Evolutionary conservation across 2,888 invertebrate species (phyloP), one percentile per base, ranked within the genome.

Genomic region (Meloe dianella): DNA sequence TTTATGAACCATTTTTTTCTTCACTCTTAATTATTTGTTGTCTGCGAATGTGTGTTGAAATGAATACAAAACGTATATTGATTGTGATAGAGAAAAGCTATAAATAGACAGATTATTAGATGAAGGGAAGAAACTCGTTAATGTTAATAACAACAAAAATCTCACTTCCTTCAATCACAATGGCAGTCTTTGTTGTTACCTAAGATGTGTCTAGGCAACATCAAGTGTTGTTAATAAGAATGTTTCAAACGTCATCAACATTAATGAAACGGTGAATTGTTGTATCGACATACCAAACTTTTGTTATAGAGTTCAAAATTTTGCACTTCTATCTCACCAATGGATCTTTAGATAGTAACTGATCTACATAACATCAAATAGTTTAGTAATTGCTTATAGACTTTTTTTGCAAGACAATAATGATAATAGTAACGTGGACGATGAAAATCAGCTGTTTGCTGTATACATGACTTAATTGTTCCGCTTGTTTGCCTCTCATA

Each of bases 121-220:
- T 54, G 58, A 61, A 59, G 73, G 73, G 73, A 73, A 73, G 73
- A 73, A 68, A 67, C 70, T 73, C 61, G 70, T 73, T 73, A 73
- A 63, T 62, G 57, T 60, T 66, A 73, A 71, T 71, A 68, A 60
- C 59, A 56, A 27, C 35, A 63, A n/a, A 66, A 61, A 65, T 69
- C 64, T 63, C 68, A 69, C 68, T 71, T 73, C 73, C 73, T 72
- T 67, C 65, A 62, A 51, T 51, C 22, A 51, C 66, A 71, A 69
- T 69, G 60, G 65, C 35, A 41, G 61, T 61, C 67, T 67, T 69
- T 71, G 67, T 68, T 10, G 5, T n/a, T 41, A 60, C 63, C 65
- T 66, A 66, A 67, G 63, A 64, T 67, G 65, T 67, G 65, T 65
- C 65, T 65, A 61, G 54, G 58, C n/a, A n/a, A 61, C 65, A 58